Evolutionary conservation across 1,140 invertebrate genomes (phyloP), one percentile per base, ranked within the genome.

Genomic region (Chrysomallon squamiferum): DNA sequence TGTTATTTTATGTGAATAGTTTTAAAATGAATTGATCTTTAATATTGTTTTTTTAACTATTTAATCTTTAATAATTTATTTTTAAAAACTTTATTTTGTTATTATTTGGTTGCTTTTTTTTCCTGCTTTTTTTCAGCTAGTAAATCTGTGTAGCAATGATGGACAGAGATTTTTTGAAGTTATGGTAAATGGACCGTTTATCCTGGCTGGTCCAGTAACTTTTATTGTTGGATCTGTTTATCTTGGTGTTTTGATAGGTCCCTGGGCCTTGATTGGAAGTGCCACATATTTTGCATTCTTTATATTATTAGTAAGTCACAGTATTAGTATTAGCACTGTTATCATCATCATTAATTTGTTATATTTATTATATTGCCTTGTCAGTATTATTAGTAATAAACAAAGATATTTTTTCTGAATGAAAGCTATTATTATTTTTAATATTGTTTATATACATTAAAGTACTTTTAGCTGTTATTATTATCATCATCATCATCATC

Each of bases 121-220:
- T 7, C 49, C n/a, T 54, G 43, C 59, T 50, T 62, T 60, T 70
- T 85, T 87, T 65, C 77, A 92, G 90, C 70, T 92, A 20, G 87
- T 91, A 30, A 92, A 91, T 73, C 84, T 92, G 61, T 91, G 91
- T 78, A 88, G 89, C 25, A 90, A 89, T 76, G 91, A 93, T 76
- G 88, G 90, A 27, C 87, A 89, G 77, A 86, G 90, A 41, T 83
- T 92, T 15, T 91, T 89, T 75, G 90, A 91, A 62, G 88, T 89
- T 35, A 85, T 90, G 35, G 83, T 88, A 29, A 88, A 89, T 71
- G 88, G 87, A 29, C 89, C 90, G 15, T 83, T 91, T 66, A 86
- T 91, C 29, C 82, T 92, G 43, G 88, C 88, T 33, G 91, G 90
- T 5, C 91, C 91, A 11, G 77, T 92, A 57, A 86, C 90, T 6